phyloP scores from a whole-genome alignment of 2,888 invertebrate genomes.

The Meliscaeva auricollis region DNA sequence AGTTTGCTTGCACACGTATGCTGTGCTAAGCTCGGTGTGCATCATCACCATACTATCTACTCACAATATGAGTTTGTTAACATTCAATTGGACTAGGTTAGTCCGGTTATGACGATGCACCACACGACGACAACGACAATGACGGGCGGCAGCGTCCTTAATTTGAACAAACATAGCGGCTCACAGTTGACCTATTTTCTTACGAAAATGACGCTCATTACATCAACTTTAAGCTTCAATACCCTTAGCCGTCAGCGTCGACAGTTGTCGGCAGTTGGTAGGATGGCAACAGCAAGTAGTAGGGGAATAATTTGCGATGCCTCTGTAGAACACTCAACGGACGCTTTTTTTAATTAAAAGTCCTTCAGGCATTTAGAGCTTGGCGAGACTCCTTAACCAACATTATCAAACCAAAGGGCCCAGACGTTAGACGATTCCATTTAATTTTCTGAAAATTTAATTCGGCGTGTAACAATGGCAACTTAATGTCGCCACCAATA shows the following conservation, averaged over 20 bases:
- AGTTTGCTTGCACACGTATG: constrained; percentile 51
- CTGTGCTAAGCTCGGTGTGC: background rate
- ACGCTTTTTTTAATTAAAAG: constrained; percentile 66
- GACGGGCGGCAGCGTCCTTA: constrained; percentile 5
- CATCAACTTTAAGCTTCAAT: constrained; percentile 33
- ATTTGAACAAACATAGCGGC: constrained; percentile 14
- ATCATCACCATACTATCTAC: constrained; percentile 1
- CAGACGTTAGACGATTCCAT: constrained; percentile 55
- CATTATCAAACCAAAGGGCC: background rate
- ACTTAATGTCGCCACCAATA: constrained; percentile 70
- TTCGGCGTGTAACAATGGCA: constrained; percentile 65
- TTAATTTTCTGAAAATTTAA: constrained; percentile 72
- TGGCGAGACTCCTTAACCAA: constrained; percentile 37
- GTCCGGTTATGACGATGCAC: background rate
- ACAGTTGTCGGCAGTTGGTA: background rate
- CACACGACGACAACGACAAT: background rate
- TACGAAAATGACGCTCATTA: constrained; percentile 49
- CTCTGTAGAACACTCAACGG: constrained; percentile 43
- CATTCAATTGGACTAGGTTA: constrained; percentile 9
- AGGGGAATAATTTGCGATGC: constrained; percentile 49
- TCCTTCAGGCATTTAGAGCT: constrained; percentile 47
- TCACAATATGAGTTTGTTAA: background rate
- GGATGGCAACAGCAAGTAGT: background rate
- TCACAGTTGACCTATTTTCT: constrained; percentile 55
- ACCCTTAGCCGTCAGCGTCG: background rate